Percentiles rank a stretch among this genome's conserved stretches.
Conservation (phyloP, 2,797 vertebrate genomes). For the Rhynchotus rufescens region DNA sequence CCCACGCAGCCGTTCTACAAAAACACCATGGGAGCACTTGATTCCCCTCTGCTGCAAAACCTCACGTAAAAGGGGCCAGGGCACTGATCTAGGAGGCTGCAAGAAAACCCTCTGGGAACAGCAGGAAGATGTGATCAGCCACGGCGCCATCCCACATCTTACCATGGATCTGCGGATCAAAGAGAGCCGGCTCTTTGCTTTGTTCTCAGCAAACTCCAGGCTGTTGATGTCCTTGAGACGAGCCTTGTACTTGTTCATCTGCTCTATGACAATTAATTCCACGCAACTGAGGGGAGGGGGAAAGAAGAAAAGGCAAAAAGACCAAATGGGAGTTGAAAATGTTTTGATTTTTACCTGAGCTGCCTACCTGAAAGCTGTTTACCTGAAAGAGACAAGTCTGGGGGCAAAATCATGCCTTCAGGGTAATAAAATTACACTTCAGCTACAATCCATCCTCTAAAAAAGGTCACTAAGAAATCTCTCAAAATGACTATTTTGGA, state of each 20-base stretch:
- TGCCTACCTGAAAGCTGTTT: neutral
- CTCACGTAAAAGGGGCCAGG: neutral
- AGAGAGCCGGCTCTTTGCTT: constrained; percentile 94
- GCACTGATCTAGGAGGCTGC: neutral
- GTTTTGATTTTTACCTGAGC: neutral
- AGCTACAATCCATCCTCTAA: neutral
- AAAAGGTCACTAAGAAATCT: neutral
- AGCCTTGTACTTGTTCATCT: constrained; percentile 97
- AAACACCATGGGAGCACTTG: neutral
- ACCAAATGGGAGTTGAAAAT: neutral
- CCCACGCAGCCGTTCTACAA: neutral
- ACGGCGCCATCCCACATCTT: constrained; percentile 67
- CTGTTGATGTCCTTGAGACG: constrained; percentile 97
- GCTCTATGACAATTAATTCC: constrained; percentile 93
- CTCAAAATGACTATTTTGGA: neutral
- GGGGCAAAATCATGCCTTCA: neutral
- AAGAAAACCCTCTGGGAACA: neutral
- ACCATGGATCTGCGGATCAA: constrained; percentile 96
- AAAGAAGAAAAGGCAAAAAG: neutral
- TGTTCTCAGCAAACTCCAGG: constrained; percentile 97
- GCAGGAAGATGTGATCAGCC: neutral
- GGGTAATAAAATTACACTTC: neutral
- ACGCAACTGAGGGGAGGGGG: constrained; percentile 85
- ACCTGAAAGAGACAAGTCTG: neutral
- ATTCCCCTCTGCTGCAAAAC: neutral